Conservation (phyloP, 2,797 vertebrate species). For the Xyrichtys novacula region DNA sequence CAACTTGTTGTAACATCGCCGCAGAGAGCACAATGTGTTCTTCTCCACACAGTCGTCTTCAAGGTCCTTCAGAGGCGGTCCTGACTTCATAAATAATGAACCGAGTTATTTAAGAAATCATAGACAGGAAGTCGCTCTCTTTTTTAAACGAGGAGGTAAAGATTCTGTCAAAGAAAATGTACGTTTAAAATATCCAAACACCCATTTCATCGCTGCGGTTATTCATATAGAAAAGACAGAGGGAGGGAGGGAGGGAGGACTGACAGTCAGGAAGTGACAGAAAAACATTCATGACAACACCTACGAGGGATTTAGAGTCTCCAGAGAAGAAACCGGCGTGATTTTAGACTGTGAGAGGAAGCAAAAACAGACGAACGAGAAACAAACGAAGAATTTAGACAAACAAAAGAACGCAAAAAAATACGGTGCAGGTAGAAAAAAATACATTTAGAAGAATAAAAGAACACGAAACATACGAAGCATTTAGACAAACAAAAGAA, state of each 20-base stretch:
- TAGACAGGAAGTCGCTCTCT: background rate
- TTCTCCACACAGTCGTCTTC: background rate
- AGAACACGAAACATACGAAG: too few relatives aligned
- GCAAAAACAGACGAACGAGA: too few relatives aligned
- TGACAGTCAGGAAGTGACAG: background rate
- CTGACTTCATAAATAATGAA: background rate
- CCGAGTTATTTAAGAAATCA: background rate
- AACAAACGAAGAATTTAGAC: too few relatives aligned
- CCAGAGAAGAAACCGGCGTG: background rate
- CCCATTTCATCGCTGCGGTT: background rate
- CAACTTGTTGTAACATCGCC: background rate
- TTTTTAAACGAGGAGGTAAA: conserved; percentile 5
- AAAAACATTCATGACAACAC: background rate
- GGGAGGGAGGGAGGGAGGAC: background rate
- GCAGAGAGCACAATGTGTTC: conserved; percentile 6
- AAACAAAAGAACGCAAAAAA: too few relatives aligned
- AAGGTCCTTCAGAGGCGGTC: conserved; percentile 11
- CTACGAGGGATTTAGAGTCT: background rate
- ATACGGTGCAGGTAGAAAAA: too few relatives aligned
- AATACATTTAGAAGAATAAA: too few relatives aligned
- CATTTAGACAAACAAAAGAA: too few relatives aligned
- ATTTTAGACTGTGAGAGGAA: background rate
- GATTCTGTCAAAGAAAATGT: background rate
- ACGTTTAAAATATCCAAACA: background rate
- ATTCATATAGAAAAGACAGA: background rate